A percentile compares a stretch with the other conserved stretches of the same genome.
phyloP scores from a whole-genome alignment of 92 coral and sea anemone genomes.

The Porites divaricata region DNA sequence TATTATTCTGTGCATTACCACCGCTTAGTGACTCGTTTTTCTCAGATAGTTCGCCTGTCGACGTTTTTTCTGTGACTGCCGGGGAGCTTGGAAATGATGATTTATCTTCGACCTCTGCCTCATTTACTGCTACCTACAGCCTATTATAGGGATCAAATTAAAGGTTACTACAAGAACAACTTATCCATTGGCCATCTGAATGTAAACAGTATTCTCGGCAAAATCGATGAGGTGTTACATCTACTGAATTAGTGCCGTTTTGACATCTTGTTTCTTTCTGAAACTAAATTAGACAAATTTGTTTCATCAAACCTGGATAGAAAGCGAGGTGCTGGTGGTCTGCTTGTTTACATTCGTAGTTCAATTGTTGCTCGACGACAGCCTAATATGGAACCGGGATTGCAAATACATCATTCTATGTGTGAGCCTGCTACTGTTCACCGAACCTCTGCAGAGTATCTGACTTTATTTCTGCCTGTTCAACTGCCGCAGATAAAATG shows the following conservation, averaged over 20 bases:
- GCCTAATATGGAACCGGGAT: constrained; percentile 4
- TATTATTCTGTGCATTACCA: too few relatives aligned
- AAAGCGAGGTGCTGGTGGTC: constrained; percentile 38
- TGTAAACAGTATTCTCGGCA: constrained; percentile 4
- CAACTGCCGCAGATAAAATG: constrained; percentile 42
- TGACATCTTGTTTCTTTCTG: constrained; percentile 26
- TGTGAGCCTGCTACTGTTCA: constrained; percentile 61
- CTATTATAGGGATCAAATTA: background rate
- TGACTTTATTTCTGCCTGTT: constrained; percentile 46
- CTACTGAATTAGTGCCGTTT: background rate
- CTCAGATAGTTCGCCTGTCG: background rate
- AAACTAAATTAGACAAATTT: constrained; percentile 19
- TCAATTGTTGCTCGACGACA: constrained; percentile 24
- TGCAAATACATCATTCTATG: constrained; percentile 32
- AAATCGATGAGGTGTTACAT: background rate
- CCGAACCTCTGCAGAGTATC: constrained; percentile 49
- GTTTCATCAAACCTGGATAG: constrained; percentile 19
- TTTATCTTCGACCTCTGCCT: background rate
- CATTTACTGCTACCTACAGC: constrained; percentile 3
- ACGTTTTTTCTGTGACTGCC: background rate
- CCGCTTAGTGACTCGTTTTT: background rate
- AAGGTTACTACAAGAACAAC: constrained; percentile 9
- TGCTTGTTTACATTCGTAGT: constrained; percentile 20
- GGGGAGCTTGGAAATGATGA: background rate
- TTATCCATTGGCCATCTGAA: constrained; percentile 14